Percentiles rank a stretch among this genome's conserved stretches.
phyloP scores from a whole-genome alignment of 2,797 vertebrate genomes.

The Mus minutoides region DNA sequence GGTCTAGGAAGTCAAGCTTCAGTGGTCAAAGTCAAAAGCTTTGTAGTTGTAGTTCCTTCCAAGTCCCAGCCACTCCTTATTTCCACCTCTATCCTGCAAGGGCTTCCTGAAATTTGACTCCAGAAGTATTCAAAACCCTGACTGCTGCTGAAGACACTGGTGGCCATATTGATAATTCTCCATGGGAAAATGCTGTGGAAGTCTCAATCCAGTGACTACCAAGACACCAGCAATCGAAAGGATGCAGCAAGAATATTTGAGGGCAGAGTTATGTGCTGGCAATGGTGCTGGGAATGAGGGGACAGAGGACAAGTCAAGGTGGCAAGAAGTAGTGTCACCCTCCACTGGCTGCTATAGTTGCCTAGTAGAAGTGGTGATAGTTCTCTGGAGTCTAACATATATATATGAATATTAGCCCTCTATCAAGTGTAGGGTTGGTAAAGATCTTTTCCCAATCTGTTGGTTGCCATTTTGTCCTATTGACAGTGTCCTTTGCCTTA shows the following conservation, averaged over 20 bases:
- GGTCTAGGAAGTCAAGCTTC: not conserved
- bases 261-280: not conserved
- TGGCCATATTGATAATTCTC: not conserved
- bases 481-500: too few relatives aligned
- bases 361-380: not conserved
- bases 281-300: not conserved
- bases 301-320: not conserved
- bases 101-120: not conserved
- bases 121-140: not conserved
- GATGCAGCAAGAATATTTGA: not conserved
- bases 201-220: slow-evolving; percentile 46
- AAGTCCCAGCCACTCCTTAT: not conserved
- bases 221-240: not conserved
- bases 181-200: not conserved
- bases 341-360: not conserved
- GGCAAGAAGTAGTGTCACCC: not conserved
- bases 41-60: not conserved
- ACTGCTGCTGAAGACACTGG: slow-evolving; percentile 15
- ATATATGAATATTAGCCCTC: too few relatives aligned
- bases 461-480: too few relatives aligned
- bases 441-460: too few relatives aligned
- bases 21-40: not conserved
- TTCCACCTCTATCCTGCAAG: not conserved
- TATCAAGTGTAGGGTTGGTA: too few relatives aligned
- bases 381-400: too few relatives aligned